These are phyloP conservation scores for Dasypolia templi DNA, from an alignment of 2,888 invertebrate species.

Conservation along the genomic window DNA sequence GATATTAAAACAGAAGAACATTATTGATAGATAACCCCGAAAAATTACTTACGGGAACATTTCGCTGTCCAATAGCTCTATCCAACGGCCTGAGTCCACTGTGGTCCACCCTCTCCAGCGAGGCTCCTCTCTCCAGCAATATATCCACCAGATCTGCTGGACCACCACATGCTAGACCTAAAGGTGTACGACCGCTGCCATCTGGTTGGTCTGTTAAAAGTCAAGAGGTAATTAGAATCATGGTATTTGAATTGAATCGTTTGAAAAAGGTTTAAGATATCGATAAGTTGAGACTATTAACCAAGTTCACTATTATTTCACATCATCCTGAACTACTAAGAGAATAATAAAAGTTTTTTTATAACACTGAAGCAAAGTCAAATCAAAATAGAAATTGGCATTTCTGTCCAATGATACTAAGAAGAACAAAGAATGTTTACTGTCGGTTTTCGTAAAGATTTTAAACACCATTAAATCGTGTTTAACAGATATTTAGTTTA, in stretches of 20 bases:
- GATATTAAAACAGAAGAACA: too few species aligned
- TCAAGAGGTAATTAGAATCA: not conserved
- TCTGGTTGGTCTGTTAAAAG: conserved; percentile 92
- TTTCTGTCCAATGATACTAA: not conserved
- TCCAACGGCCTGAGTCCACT: conserved; percentile 98
- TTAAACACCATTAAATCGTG: not conserved
- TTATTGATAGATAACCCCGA: too few species aligned
- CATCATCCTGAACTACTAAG: not conserved
- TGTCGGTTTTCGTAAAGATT: not conserved
- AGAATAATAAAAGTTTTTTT: not conserved
- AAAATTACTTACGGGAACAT: conserved; percentile 91
- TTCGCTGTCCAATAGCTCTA: conserved; percentile 97
- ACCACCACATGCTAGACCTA: conserved; percentile 95
- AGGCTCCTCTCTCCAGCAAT: conserved; percentile 96
- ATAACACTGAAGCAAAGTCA: not conserved
- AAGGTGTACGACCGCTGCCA: conserved; percentile 96
- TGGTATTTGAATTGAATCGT: not conserved
- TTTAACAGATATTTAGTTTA: not conserved
- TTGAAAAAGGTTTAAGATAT: not conserved
- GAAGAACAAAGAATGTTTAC: not conserved
- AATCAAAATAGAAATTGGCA: not conserved
- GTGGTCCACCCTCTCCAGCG: conserved; percentile 97
- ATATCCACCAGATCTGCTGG: conserved; percentile 94
- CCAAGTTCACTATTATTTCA: not conserved
- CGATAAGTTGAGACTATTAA: not conserved